Conservation (phyloP, 2,797 vertebrate genomes). For the Esox masquinongy region DNA sequence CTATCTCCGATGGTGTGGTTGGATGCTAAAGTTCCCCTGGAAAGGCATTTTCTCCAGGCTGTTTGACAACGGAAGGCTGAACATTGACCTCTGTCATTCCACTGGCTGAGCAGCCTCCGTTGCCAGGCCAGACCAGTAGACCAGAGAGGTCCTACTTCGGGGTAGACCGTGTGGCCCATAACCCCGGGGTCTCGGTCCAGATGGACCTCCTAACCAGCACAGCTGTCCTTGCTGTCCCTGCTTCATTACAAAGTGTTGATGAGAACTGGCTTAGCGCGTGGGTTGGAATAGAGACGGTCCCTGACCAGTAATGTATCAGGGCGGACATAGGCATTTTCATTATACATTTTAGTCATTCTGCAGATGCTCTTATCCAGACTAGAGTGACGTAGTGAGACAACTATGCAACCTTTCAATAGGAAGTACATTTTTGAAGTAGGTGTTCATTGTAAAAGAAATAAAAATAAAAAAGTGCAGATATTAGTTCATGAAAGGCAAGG, state of each 20-base stretch:
- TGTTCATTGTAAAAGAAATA: too few relatives aligned
- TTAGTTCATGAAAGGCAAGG: too few relatives aligned
- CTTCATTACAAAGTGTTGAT: slow-evolving; percentile 64
- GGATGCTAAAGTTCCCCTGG: slow-evolving; percentile 58
- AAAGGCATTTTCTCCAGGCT: slow-evolving; percentile 54
- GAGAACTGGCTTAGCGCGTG: slow-evolving; percentile 44
- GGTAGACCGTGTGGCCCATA: slow-evolving; percentile 45
- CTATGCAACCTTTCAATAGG: too few relatives aligned
- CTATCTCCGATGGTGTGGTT: slow-evolving; percentile 57
- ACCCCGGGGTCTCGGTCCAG: slow-evolving; percentile 39
- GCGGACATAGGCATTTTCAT: too few relatives aligned
- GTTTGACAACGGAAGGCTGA: slow-evolving; percentile 64
- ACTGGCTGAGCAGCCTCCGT: slow-evolving; percentile 59
- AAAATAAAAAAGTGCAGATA: too few relatives aligned
- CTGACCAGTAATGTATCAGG: not conserved
- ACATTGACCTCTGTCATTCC: slow-evolving; percentile 66
- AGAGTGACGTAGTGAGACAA: too few relatives aligned
- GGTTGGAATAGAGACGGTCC: slow-evolving; percentile 31
- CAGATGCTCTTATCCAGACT: too few relatives aligned
- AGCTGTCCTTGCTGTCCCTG: slow-evolving; percentile 59
- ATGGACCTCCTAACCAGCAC: slow-evolving; percentile 53
- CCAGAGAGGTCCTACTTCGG: slow-evolving; percentile 20
- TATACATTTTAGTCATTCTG: too few relatives aligned
- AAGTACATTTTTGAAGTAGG: too few relatives aligned
- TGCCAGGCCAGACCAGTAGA: slow-evolving; percentile 56